phyloP scores from a whole-genome alignment of 2,888 invertebrate genomes.

The Eurytoma californica region DNA sequence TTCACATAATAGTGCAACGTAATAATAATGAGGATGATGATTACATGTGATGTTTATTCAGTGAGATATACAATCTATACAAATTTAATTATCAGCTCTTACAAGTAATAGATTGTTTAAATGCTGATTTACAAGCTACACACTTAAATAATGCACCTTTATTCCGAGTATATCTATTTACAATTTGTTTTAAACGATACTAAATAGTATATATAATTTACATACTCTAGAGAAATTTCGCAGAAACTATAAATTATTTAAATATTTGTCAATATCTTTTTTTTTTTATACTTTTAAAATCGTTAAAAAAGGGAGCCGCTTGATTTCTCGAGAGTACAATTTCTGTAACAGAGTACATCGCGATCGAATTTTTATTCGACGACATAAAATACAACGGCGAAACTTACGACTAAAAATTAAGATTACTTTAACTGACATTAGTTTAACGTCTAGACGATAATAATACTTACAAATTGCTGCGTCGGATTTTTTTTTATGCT shows the following conservation, averaged over 20 bases:
- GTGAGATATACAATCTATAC: slow-evolving; percentile 46
- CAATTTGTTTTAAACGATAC: slow-evolving; percentile 48
- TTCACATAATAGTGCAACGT: slow-evolving; percentile 33
- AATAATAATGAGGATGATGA: slow-evolving; percentile 33
- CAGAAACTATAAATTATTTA: not conserved
- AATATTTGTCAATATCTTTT: not conserved
- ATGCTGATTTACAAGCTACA: slow-evolving; percentile 46
- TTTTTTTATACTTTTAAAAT: not conserved
- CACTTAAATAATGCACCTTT: slow-evolving; percentile 46
- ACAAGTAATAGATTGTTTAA: slow-evolving; percentile 33
- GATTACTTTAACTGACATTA: slow-evolving; percentile 30
- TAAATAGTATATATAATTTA: slow-evolving; percentile 33
- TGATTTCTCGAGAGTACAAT: slow-evolving; percentile 12
- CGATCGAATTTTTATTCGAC: slow-evolving; percentile 7
- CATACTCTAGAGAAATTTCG: slow-evolving; percentile 15
- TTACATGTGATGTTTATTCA: slow-evolving; percentile 29
- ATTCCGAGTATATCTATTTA: slow-evolving; percentile 57
- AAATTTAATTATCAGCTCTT: slow-evolving; percentile 34
- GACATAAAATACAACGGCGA: not conserved
- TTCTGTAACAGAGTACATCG: slow-evolving; percentile 14
- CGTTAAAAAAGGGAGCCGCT: not conserved
- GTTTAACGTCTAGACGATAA: slow-evolving; percentile 31
- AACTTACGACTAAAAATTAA: slow-evolving; percentile 15
- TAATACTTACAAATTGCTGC: slow-evolving; percentile 49
- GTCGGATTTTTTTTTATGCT: not conserved